Percentiles rank a stretch among this genome's conserved stretches.
phyloP scores from a whole-genome alignment of 2,113 vertebrate species.

The Circaetus gallicus region DNA sequence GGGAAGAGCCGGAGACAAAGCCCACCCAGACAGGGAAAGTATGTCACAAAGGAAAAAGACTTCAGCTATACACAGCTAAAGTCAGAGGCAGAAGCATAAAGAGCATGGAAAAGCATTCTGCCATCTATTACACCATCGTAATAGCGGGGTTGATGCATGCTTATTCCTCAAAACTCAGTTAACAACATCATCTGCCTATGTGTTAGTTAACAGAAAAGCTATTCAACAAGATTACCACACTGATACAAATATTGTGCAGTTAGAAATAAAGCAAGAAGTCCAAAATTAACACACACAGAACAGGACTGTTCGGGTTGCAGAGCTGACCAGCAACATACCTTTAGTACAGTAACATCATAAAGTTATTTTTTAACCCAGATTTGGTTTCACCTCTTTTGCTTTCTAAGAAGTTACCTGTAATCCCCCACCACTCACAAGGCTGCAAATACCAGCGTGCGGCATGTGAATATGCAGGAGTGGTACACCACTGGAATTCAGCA shows the following conservation, averaged over 20 bases:
- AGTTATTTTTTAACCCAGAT: background rate
- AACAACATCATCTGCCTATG: rapidly evolving
- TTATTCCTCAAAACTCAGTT: rapidly evolving
- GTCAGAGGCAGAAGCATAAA: rapidly evolving
- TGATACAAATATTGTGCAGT: rapidly evolving
- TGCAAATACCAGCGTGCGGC: rapidly evolving
- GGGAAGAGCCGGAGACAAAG: background rate
- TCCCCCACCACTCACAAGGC: background rate
- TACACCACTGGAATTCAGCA: background rate
- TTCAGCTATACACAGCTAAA: background rate
- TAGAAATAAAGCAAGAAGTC: background rate
- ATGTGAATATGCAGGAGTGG: rapidly evolving
- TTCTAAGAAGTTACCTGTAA: background rate
- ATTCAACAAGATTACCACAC: rapidly evolving
- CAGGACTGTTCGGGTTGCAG: background rate
- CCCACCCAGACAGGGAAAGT: background rate
- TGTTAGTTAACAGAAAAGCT: rapidly evolving
- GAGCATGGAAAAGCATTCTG: background rate
- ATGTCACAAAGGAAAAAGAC: background rate
- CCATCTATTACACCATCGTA: rapidly evolving
- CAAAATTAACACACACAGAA: rapidly evolving
- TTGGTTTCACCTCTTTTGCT: background rate
- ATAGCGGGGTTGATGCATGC: rapidly evolving
- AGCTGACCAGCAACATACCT: background rate
- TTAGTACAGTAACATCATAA: rapidly evolving